A percentile compares a stretch with the other conserved stretches of the same genome.
Conservation (phyloP, 2,797 vertebrate species). For the Paratrypauchen microcephalus region DNA sequence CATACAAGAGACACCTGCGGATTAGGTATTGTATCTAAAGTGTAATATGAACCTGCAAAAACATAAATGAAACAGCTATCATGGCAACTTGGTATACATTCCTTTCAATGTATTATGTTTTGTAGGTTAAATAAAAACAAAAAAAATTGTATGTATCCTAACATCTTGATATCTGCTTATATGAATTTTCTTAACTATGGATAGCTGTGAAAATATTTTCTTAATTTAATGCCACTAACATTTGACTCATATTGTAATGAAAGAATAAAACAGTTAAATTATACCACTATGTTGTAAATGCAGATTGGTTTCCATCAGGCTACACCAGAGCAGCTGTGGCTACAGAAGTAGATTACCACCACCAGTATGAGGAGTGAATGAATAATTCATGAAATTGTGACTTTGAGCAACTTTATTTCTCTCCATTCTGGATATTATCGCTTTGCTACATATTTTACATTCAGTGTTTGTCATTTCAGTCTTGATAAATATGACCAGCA, state of each 20-base stretch:
- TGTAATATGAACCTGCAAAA: background rate
- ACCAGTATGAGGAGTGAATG: background rate
- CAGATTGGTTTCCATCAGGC: background rate
- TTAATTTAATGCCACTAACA: background rate
- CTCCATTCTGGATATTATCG: too few relatives aligned
- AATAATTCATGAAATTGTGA: background rate
- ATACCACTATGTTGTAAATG: background rate
- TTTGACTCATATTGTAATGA: background rate
- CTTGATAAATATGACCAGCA: too few relatives aligned
- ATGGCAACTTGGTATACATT: background rate
- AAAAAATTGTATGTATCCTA: background rate
- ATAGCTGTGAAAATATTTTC: too few relatives aligned
- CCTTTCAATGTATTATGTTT: background rate
- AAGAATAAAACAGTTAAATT: background rate
- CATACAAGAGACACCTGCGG: slow-evolving; percentile 87
- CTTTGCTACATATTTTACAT: too few relatives aligned
- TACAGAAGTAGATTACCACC: too few relatives aligned
- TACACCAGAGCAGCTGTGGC: background rate
- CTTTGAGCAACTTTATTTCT: background rate
- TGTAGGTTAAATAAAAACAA: background rate
- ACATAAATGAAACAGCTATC: background rate
- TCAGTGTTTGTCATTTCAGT: too few relatives aligned
- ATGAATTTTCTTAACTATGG: background rate
- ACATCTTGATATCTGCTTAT: background rate
- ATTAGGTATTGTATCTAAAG: slow-evolving; percentile 82